Percentiles rank a stretch among this genome's conserved stretches.
These are phyloP conservation scores for Xanthia icteritia DNA, from an alignment of 2,888 invertebrate genomes.

Conservation along the genomic window DNA sequence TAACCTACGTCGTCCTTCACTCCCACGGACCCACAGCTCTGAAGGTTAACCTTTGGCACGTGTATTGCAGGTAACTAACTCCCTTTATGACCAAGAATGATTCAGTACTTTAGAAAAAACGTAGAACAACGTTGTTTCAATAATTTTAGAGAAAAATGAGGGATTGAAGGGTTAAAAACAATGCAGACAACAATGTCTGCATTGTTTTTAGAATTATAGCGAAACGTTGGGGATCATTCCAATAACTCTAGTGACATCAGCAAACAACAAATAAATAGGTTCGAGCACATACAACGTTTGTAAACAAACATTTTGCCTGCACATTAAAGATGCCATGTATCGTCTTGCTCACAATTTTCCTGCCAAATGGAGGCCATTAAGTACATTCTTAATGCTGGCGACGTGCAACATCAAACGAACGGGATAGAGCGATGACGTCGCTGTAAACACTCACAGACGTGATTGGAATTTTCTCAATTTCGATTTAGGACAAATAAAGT, in stretches of 20 bases:
- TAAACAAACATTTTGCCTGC: conserved; percentile 50
- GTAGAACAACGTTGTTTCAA: neutral
- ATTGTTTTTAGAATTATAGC: conserved; percentile 1
- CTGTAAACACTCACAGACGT: conserved; percentile 50
- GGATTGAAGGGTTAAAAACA: no score
- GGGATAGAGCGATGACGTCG: conserved; percentile 51
- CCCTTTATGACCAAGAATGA: neutral
- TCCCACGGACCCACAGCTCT: conserved; percentile 51
- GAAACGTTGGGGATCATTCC: neutral
- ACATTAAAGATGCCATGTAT: conserved; percentile 43
- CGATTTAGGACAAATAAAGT: conserved; percentile 39
- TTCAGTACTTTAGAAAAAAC: neutral
- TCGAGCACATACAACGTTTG: conserved; percentile 26
- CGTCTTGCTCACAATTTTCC: conserved; percentile 52
- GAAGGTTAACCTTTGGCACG: conserved; percentile 46
- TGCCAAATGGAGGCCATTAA: conserved; percentile 60
- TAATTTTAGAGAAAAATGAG: conserved; percentile 7
- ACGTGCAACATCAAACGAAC: conserved; percentile 61
- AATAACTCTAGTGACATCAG: conserved; percentile 11
- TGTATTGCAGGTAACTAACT: conserved; percentile 31
- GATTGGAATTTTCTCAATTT: conserved; percentile 59
- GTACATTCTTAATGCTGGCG: conserved; percentile 61
- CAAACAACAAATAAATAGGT: conserved; percentile 37
- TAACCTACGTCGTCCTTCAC: conserved; percentile 73
- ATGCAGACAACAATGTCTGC: no score